Evolutionary conservation across 2,888 invertebrate species (phyloP).

Genomic region (Heliconius erato): DNA sequence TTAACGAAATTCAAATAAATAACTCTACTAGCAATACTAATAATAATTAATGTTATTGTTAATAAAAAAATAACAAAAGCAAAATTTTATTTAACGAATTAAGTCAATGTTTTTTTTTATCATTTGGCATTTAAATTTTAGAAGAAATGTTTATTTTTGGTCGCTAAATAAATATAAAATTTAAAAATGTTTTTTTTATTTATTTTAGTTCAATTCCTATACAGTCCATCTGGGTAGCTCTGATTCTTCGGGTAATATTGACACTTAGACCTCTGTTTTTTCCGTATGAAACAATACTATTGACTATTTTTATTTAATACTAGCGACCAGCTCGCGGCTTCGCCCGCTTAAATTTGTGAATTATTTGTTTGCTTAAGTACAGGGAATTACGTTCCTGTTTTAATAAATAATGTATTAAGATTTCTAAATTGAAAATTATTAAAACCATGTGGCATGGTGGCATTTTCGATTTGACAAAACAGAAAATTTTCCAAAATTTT

Average conservation of each 20-base stretch:
- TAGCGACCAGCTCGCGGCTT: neutral
- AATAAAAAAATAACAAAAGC: neutral
- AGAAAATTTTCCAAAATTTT: no score
- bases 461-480: no score
- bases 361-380: no score
- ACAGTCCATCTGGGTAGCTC: no score
- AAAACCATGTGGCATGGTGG: no score
- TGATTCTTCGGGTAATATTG: no score
- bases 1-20: neutral
- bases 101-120: neutral
- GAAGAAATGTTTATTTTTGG: neutral
- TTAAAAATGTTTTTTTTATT: neutral
- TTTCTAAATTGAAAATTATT: no score
- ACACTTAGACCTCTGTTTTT: no score
- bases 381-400: no score
- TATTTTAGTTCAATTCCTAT: neutral
- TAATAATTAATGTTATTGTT: neutral
- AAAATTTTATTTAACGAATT: neutral
- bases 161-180: neutral
- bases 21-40: neutral
- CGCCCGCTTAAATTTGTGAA: no score
- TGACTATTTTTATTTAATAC: neutral
- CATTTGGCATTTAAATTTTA: neutral
- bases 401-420: no score
- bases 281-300: no score